These are phyloP conservation scores for Sweltsa coloradensis DNA, from an alignment of 1,140 invertebrate genomes.

Conservation along the genomic window DNA sequence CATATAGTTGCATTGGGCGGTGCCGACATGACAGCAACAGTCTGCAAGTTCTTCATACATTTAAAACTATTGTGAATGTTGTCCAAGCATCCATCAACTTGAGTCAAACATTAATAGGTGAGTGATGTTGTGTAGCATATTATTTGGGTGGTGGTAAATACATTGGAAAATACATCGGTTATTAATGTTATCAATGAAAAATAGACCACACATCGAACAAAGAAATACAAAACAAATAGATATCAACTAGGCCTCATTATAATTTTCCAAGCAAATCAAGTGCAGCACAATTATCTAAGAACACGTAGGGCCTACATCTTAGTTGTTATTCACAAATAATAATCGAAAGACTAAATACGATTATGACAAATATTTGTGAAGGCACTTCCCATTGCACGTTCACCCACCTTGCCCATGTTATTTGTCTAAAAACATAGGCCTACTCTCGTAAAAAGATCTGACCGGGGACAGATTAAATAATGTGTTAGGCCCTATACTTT, in stretches of 20 bases:
- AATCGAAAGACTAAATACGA: no score
- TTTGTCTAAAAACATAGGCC: no score
- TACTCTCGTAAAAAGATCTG: no score
- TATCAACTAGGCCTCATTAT: neutral
- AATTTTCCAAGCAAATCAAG: neutral
- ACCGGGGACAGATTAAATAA: no score
- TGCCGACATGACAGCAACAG: conserved; percentile 28
- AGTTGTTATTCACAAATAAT: no score
- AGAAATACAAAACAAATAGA: neutral
- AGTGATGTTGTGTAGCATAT: conserved; percentile 9
- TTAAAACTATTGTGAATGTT: conserved; percentile 46
- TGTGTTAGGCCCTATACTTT: no score
- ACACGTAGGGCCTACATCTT: no score
- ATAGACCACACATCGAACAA: neutral
- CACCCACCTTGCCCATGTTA: no score
- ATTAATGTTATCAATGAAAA: neutral
- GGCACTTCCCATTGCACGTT: no score
- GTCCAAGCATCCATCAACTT: conserved; percentile 68
- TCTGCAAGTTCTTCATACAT: conserved; percentile 43
- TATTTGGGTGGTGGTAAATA: conserved; percentile 16
- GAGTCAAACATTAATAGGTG: conserved; percentile 44
- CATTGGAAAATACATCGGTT: conserved; percentile 30
- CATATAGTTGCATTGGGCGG: conserved; percentile 28
- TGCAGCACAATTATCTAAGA: neutral
- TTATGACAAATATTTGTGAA: no score